phyloP scores from a whole-genome alignment of 1,140 invertebrate genomes.

The Caenorhabditis inopinata region DNA sequence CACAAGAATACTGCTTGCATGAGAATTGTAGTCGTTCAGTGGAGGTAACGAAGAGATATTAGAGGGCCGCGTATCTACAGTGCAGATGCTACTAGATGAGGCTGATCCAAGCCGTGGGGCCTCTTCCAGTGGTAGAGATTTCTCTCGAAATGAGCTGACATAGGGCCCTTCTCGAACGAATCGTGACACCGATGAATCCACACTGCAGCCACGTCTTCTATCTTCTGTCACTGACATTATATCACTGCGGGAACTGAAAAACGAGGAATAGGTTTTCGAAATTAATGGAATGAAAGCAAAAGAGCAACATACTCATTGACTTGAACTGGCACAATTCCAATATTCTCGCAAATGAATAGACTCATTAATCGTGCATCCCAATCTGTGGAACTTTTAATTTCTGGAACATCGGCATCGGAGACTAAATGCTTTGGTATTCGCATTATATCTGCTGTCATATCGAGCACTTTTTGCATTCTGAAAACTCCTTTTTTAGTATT shows the following conservation, averaged over 20 bases:
- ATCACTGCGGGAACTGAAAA: slow-evolving; percentile 17
- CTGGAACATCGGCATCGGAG: neutral
- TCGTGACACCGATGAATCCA: slow-evolving; percentile 1
- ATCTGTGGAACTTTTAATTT: slow-evolving; percentile 10
- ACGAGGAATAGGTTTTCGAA: no score
- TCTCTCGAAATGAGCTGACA: slow-evolving; percentile 44
- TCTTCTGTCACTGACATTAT: slow-evolving; percentile 7
- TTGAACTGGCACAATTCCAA: slow-evolving; percentile 8
- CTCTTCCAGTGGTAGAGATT: slow-evolving; percentile 37
- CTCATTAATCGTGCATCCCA: slow-evolving; percentile 3
- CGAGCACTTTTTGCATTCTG: slow-evolving; percentile 43
- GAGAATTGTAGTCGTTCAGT: neutral
- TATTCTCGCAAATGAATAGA: slow-evolving; percentile 15
- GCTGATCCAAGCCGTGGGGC: neutral
- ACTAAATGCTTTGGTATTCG: slow-evolving; percentile 24
- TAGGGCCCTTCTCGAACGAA: slow-evolving; percentile 36
- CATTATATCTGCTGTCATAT: slow-evolving; percentile 39
- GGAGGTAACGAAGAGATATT: neutral
- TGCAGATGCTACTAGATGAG: neutral
- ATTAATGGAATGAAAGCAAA: no score
- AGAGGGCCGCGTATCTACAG: neutral
- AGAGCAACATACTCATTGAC: slow-evolving; percentile 11
- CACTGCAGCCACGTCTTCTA: slow-evolving; percentile 22
- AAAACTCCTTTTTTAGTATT: neutral
- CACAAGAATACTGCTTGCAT: slow-evolving; percentile 22